Percentiles rank a stretch among this genome's conserved stretches.
These are phyloP conservation scores for Perccottus glenii DNA, from an alignment of 2,113 vertebrate species.

Conservation along the genomic window DNA sequence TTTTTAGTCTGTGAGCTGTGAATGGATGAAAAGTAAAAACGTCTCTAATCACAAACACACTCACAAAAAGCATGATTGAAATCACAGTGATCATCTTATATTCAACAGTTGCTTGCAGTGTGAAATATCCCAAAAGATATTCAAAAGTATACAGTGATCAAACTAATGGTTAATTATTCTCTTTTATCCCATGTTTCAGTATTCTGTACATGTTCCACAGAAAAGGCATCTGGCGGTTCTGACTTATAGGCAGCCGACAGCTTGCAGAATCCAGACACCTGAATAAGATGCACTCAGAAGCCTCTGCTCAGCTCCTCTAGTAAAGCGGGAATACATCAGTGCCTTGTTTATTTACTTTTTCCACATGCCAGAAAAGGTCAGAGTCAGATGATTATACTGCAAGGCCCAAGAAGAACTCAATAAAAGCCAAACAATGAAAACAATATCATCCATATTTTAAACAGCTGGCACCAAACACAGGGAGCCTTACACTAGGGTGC, in stretches of 20 bases:
- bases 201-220: conserved; percentile 31
- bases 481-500: conserved; percentile 75
- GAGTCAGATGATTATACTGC: conserved; percentile 73
- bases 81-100: conserved; percentile 26
- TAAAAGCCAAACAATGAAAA: conserved; percentile 78
- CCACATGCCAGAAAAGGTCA: conserved; percentile 79
- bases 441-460: conserved; percentile 85
- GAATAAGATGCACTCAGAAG: conserved; percentile 64
- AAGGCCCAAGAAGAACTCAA: conserved; percentile 74
- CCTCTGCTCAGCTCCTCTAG: conserved; percentile 65
- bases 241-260: conserved; percentile 40
- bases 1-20: too few relatives aligned
- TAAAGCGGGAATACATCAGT: conserved; percentile 70
- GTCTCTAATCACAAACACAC: too few relatives aligned
- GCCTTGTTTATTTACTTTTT: conserved; percentile 79
- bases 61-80: too few relatives aligned
- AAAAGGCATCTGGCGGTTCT: conserved; percentile 39
- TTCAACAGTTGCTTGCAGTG: conserved; percentile 31
- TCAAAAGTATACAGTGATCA: conserved; percentile 47
- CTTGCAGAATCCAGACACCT: conserved; percentile 64
- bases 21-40: too few relatives aligned
- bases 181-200: conserved; percentile 43
- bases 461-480: conserved; percentile 76
- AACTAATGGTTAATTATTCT: conserved; percentile 16
- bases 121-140: conserved; percentile 39